Conservation (phyloP, 2,113 vertebrate genomes). For the Nematolebias whitei region DNA sequence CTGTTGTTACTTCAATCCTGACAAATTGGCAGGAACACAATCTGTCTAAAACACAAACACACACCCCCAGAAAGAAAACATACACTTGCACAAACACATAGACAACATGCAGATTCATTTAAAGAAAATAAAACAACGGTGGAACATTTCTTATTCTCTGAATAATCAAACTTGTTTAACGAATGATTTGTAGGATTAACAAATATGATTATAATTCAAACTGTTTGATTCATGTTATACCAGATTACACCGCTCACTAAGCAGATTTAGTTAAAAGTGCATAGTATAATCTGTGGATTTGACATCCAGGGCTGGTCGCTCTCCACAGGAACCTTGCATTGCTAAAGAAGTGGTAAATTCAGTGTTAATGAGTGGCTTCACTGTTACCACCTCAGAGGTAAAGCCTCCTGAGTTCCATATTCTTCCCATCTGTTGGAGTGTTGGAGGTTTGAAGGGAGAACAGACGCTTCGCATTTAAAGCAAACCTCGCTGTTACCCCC, state of each 20-base stretch:
- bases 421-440: slow-evolving; percentile 98
- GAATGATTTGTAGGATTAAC: neutral
- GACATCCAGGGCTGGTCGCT: slow-evolving; percentile 87
- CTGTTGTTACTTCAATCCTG: slow-evolving; percentile 81
- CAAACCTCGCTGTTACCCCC: slow-evolving; percentile 82
- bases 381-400: slow-evolving; percentile 98
- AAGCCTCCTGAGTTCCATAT: slow-evolving; percentile 91
- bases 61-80: slow-evolving; percentile 57
- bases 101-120: slow-evolving; percentile 10
- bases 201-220: neutral
- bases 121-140: neutral
- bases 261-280: slow-evolving; percentile 76
- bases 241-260: slow-evolving; percentile 48
- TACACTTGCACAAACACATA: slow-evolving; percentile 15
- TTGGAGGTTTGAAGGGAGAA: slow-evolving; percentile 90
- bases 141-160: neutral
- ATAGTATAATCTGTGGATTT: slow-evolving; percentile 83
- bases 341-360: slow-evolving; percentile 99
- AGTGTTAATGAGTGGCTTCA: slow-evolving; percentile 99
- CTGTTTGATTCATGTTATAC: slow-evolving; percentile 20
- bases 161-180: neutral
- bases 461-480: slow-evolving; percentile 94
- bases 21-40: slow-evolving; percentile 84
- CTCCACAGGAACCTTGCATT: slow-evolving; percentile 95
- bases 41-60: slow-evolving; percentile 69